Percentiles rank a stretch among this genome's conserved stretches.
Evolutionary conservation across 2,888 invertebrate genomes (phyloP).

Genomic region (Gymnoscelis rufifasciata): DNA sequence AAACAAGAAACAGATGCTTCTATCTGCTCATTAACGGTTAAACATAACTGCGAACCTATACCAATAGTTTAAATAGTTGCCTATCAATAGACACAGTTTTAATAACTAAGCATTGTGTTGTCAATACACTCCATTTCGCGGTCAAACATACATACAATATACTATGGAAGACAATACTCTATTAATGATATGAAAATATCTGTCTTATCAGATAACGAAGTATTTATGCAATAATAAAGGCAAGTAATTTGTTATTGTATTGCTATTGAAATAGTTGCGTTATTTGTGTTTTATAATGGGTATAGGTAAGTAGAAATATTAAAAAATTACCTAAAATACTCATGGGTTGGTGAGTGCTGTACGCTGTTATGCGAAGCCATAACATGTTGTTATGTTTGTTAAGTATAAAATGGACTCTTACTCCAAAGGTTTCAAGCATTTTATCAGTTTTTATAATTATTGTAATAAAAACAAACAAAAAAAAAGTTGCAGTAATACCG

Average conservation of each 20-base stretch:
- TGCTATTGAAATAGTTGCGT: conserved; percentile 23
- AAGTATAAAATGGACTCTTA: too few species aligned
- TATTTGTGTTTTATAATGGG: too few species aligned
- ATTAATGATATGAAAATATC: conserved; percentile 29
- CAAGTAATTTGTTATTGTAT: conserved; percentile 31
- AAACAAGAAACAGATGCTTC: too few species aligned
- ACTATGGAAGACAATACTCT: conserved; percentile 31
- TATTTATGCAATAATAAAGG: conserved; percentile 29
- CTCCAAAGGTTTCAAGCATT: too few species aligned
- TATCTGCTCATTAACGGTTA: not conserved
- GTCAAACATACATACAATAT: conserved; percentile 9
- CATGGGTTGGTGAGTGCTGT: too few species aligned
- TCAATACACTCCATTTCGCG: conserved; percentile 18
- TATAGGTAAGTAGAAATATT: too few species aligned
- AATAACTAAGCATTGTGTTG: conserved; percentile 32
- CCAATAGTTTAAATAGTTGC: conserved; percentile 12
- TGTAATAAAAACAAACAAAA: too few species aligned
- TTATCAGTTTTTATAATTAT: too few species aligned
- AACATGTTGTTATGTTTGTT: too few species aligned
- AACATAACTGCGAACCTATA: not conserved
- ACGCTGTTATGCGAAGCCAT: too few species aligned
- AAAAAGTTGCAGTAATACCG: too few species aligned
- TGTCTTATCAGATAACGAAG: conserved; percentile 23
- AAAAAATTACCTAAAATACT: too few species aligned
- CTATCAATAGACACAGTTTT: conserved; percentile 17